A percentile compares a stretch with the other conserved stretches of the same genome.
Evolutionary conservation across 2,113 vertebrate species (phyloP).

Genomic region (Tetrax tetrax): DNA sequence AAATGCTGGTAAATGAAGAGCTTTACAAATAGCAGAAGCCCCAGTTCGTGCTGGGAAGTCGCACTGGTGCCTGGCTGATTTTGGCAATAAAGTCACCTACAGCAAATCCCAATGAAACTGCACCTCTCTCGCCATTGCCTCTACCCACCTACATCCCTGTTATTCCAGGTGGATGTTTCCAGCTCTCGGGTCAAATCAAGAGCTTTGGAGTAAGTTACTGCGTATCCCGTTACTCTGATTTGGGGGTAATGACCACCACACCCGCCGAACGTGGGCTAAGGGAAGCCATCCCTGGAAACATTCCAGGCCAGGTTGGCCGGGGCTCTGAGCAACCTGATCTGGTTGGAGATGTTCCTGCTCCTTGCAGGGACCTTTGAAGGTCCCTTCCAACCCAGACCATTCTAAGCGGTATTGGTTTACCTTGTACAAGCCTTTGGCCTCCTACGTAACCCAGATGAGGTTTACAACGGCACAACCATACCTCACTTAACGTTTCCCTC

Average conservation of each 20-base stretch:
- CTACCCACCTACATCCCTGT: too few species aligned
- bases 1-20: background rate
- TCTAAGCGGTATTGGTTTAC: background rate
- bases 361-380: too few species aligned
- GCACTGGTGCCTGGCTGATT: background rate
- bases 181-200: background rate
- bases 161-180: background rate
- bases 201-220: background rate
- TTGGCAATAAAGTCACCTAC: background rate
- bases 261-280: background rate
- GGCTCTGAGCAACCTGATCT: too few species aligned
- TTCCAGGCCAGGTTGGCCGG: too few species aligned
- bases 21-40: background rate
- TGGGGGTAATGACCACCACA: background rate
- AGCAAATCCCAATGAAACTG: background rate
- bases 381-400: too few species aligned
- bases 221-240: background rate
- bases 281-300: background rate
- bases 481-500: background rate
- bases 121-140: background rate
- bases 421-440: background rate
- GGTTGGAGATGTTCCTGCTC: too few species aligned
- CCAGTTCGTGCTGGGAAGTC: background rate
- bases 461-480: rapidly evolving
- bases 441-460: background rate